These are phyloP conservation scores for Philaethria dido DNA, from an alignment of 2,888 invertebrate genomes.

Conservation along the genomic window DNA sequence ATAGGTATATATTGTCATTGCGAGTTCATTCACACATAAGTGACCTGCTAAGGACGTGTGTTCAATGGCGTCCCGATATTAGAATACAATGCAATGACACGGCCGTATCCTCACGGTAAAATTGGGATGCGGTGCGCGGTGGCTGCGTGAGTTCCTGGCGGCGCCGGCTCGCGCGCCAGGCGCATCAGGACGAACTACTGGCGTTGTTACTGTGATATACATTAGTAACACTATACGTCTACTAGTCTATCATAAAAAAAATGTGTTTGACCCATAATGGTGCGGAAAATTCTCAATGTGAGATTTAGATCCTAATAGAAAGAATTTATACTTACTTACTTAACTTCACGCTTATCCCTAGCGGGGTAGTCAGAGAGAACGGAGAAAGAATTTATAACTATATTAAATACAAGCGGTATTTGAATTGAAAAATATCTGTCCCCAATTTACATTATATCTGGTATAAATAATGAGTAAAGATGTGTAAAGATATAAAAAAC, in stretches of 20 bases:
- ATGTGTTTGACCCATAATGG: too few species aligned
- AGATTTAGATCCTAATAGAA: too few species aligned
- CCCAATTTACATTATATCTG: too few species aligned
- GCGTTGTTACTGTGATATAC: background rate
- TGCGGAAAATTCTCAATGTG: too few species aligned
- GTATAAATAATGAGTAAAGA: background rate
- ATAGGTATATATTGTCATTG: slow-evolving; percentile 24
- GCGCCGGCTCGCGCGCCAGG: slow-evolving; percentile 21
- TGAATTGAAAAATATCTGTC: too few species aligned
- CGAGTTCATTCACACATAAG: slow-evolving; percentile 40
- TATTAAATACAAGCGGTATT: too few species aligned
- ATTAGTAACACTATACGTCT: background rate
- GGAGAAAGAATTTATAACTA: too few species aligned
- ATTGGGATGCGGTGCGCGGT: slow-evolving; percentile 40
- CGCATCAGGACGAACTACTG: slow-evolving; percentile 7
- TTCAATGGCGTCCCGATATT: slow-evolving; percentile 39
- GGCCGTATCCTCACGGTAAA: slow-evolving; percentile 34
- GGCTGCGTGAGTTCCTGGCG: slow-evolving; percentile 40
- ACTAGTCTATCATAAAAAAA: background rate
- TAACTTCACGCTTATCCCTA: too few species aligned
- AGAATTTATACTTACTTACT: too few species aligned
- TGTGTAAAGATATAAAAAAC: background rate
- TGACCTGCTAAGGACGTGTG: slow-evolving; percentile 38
- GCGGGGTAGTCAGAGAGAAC: too few species aligned
- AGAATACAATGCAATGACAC: slow-evolving; percentile 46